These are phyloP conservation scores for Patella ulyssiponensis DNA, from an alignment of 2,888 invertebrate genomes.

Conservation along the genomic window DNA sequence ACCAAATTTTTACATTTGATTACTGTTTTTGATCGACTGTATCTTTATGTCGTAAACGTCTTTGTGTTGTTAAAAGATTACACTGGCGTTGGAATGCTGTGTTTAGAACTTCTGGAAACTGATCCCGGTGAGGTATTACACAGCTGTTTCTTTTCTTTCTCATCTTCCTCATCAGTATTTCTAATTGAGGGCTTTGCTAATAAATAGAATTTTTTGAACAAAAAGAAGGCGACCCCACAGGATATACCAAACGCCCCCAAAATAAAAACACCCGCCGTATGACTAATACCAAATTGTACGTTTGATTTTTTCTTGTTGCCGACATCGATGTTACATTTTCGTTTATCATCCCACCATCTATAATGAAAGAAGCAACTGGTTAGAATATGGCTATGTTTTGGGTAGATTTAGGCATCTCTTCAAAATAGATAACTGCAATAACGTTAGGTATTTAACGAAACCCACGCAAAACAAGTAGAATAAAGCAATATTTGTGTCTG, in stretches of 20 bases:
- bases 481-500: too few species aligned
- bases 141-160: neutral
- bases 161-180: neutral
- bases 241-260: slow-evolving; percentile 57
- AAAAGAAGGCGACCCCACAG: slow-evolving; percentile 54
- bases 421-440: too few species aligned
- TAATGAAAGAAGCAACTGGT: neutral
- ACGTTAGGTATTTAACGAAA: too few species aligned
- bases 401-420: too few species aligned
- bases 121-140: neutral
- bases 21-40: too few species aligned
- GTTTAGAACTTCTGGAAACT: too few species aligned
- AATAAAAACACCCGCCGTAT: slow-evolving; percentile 65
- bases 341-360: slow-evolving; percentile 65
- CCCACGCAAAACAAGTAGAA: too few species aligned
- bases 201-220: slow-evolving; percentile 61
- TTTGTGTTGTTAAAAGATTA: too few species aligned
- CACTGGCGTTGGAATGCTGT: too few species aligned
- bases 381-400: too few species aligned
- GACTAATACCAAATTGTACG: slow-evolving; percentile 54
- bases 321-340: slow-evolving; percentile 46
- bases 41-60: too few species aligned
- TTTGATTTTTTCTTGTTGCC: slow-evolving; percentile 44
- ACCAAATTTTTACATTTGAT: too few species aligned
- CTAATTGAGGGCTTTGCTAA: slow-evolving; percentile 27